Percentiles rank a stretch among this genome's conserved stretches.
Evolutionary conservation across 2,113 vertebrate species (phyloP).

Genomic region (Sinocyclocheilus grahami): DNA sequence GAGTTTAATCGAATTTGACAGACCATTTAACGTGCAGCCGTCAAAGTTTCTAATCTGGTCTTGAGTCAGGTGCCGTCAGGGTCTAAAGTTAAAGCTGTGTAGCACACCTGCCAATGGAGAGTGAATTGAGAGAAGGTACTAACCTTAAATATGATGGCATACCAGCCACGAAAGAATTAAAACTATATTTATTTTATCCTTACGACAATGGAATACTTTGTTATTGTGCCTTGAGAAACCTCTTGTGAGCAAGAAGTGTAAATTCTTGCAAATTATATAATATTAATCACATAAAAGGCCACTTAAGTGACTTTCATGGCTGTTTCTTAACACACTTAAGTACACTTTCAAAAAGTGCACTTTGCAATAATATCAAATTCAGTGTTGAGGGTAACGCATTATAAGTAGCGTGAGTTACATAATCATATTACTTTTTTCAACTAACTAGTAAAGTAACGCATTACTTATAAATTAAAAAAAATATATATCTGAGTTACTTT

Average conservation of each 20-base stretch:
- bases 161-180: background rate
- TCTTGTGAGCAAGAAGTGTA: background rate
- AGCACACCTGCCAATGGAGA: background rate
- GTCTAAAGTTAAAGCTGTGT: background rate
- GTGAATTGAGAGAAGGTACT: background rate
- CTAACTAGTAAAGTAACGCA: too few relatives aligned
- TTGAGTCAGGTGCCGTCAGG: background rate
- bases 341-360: background rate
- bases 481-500: too few relatives aligned
- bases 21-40: slow-evolving; percentile 41
- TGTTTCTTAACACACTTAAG: background rate
- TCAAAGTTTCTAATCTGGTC: background rate
- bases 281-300: background rate
- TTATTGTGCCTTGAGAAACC: background rate
- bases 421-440: too few relatives aligned
- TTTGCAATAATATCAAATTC: too few relatives aligned
- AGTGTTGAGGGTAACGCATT: too few relatives aligned
- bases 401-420: too few relatives aligned
- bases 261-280: background rate
- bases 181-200: background rate
- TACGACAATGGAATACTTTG: background rate
- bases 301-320: background rate
- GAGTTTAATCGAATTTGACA: slow-evolving; percentile 42
- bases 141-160: background rate
- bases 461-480: too few relatives aligned